phyloP scores from a whole-genome alignment of 2,113 vertebrate species.

The Spizaetus ornatus region DNA sequence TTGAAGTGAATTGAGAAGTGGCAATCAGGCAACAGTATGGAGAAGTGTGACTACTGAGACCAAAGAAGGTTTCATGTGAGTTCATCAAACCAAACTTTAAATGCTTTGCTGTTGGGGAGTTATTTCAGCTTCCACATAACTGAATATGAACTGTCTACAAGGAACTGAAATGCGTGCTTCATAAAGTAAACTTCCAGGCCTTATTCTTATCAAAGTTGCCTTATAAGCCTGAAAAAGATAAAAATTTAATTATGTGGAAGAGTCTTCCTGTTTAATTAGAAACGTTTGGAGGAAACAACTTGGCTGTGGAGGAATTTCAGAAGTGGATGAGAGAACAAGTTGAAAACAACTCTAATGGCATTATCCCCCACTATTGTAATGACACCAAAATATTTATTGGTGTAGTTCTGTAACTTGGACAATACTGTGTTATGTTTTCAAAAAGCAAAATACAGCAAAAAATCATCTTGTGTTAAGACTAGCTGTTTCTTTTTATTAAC shows the following conservation, averaged over 20 bases:
- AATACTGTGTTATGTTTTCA: neutral
- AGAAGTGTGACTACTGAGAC: neutral
- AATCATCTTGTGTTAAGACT: neutral
- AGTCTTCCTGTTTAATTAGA: no score
- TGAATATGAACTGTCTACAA: neutral
- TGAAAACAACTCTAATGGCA: neutral
- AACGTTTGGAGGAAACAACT: no score
- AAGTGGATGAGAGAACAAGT: neutral
- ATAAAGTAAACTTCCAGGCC: neutral
- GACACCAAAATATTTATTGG: neutral
- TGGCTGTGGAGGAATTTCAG: neutral
- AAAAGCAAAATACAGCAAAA: neutral
- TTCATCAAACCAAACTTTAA: neutral
- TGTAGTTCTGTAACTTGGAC: neutral
- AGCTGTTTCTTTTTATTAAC: slow-evolving; percentile 49
- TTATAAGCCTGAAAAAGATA: no score
- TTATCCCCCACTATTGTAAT: neutral
- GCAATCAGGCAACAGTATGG: neutral
- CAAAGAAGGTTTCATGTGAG: neutral
- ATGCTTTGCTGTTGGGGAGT: neutral
- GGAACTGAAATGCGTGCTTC: neutral
- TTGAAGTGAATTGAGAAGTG: neutral
- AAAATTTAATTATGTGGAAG: no score
- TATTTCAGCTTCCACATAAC: neutral
- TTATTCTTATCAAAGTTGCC: neutral